Conservation (phyloP, 2,888 invertebrate genomes). For the Yponomeuta plumbellus region DNA sequence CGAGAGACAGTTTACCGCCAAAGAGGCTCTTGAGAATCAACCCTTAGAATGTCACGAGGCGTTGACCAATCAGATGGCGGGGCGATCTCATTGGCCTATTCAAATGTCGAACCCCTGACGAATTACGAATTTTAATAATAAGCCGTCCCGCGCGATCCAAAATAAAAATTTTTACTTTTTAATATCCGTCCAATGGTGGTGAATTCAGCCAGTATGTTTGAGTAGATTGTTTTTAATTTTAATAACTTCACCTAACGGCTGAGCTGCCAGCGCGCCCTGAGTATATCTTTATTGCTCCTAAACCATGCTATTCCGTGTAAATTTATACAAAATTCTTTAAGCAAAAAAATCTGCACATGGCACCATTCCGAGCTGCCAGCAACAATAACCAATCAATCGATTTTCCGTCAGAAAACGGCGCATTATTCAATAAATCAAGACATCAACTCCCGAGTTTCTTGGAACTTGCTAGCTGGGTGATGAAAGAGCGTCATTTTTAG, state of each 20-base stretch:
- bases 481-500: constrained; percentile 54
- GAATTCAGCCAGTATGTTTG: not conserved
- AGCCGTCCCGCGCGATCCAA: constrained; percentile 29
- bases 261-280: no score
- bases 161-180: constrained; percentile 28
- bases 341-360: no score
- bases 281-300: no score
- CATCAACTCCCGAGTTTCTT: constrained; percentile 6
- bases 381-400: not conserved
- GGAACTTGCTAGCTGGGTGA: constrained; percentile 30
- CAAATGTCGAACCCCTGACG: constrained; percentile 49
- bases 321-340: no score
- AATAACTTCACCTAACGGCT: no score
- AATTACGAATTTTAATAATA: constrained; percentile 37
- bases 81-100: constrained; percentile 49
- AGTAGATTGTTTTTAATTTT: no score
- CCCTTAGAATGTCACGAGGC: constrained; percentile 13
- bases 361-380: not conserved
- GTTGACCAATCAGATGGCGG: constrained; percentile 42
- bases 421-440: constrained; percentile 19
- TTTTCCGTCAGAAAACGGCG: not conserved
- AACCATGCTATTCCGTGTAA: no score
- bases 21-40: constrained; percentile 2
- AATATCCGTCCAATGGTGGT: not conserved
- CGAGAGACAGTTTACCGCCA: not conserved